Conservation (phyloP, 2,797 vertebrate species). For the Rhinichthys osculus region DNA sequence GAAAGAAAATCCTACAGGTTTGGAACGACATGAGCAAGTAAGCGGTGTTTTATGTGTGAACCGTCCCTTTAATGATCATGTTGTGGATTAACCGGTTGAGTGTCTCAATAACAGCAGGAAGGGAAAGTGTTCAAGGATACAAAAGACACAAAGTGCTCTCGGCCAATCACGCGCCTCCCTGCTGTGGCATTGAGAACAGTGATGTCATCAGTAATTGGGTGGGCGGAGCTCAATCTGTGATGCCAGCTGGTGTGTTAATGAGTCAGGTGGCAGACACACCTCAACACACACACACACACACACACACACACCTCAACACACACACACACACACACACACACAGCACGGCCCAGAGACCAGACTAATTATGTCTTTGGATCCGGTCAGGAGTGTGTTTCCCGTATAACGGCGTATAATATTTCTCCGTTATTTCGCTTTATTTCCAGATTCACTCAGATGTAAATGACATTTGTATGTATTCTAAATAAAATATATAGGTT, state of each 20-base stretch:
- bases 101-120: neutral
- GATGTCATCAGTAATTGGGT: constrained; percentile 28
- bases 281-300: neutral
- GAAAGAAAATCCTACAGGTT: neutral
- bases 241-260: constrained; percentile 61
- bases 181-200: constrained; percentile 27
- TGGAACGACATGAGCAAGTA: too few species aligned
- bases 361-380: neutral
- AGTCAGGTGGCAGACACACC: constrained; percentile 42
- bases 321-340: neutral
- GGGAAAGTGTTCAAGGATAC: neutral
- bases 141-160: constrained; percentile 11
- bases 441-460: too few species aligned
- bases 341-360: neutral
- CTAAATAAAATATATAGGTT: too few species aligned
- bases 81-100: too few species aligned
- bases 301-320: neutral
- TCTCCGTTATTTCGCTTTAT: too few species aligned
- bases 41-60: neutral
- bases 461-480: too few species aligned
- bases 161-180: neutral
- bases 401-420: too few species aligned
- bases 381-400: too few species aligned
- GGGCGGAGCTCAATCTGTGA: constrained; percentile 33
- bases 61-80: neutral